Percentiles rank a stretch among this genome's conserved stretches.
phyloP scores from a whole-genome alignment of 1,140 invertebrate species.

The Trachymyrmex septentrionalis region DNA sequence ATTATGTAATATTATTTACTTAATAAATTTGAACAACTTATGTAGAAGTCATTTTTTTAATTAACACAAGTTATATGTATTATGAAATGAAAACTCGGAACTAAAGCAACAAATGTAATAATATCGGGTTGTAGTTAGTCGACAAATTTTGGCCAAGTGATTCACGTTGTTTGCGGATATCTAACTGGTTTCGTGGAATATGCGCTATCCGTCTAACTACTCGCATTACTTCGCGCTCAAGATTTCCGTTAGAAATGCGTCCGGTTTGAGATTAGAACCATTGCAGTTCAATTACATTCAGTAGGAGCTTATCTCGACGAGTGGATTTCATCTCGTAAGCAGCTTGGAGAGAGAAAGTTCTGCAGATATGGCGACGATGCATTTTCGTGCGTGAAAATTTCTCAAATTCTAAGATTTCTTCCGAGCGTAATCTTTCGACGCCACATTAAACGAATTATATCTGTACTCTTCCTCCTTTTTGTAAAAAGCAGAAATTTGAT shows the following conservation, averaged over 20 bases:
- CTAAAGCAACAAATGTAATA: neutral
- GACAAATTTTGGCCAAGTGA: constrained; percentile 19
- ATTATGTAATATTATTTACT: neutral
- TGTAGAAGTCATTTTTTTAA: neutral
- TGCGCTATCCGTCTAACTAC: constrained; percentile 58
- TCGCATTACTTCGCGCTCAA: constrained; percentile 59
- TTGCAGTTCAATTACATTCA: constrained; percentile 70
- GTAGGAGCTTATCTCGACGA: constrained; percentile 65
- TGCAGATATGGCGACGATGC: constrained; percentile 22
- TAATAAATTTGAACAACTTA: neutral
- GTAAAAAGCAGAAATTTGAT: constrained; percentile 42
- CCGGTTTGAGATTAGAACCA: constrained; percentile 66
- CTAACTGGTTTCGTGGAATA: constrained; percentile 29
- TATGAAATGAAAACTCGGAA: neutral
- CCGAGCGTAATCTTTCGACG: constrained; percentile 5
- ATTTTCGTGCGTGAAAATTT: constrained; percentile 6
- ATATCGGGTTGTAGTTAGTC: neutral
- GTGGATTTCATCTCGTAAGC: constrained; percentile 53
- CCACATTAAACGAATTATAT: constrained; percentile 51
- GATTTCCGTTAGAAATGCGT: constrained; percentile 59
- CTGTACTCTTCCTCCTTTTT: neutral
- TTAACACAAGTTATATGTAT: neutral
- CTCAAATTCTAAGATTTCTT: constrained; percentile 22
- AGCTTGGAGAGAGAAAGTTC: constrained; percentile 54
- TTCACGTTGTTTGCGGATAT: neutral